Percentiles rank a stretch among this genome's conserved stretches.
Conservation (phyloP, 2,797 vertebrate species). For the Dicrostonyx torquatus region DNA sequence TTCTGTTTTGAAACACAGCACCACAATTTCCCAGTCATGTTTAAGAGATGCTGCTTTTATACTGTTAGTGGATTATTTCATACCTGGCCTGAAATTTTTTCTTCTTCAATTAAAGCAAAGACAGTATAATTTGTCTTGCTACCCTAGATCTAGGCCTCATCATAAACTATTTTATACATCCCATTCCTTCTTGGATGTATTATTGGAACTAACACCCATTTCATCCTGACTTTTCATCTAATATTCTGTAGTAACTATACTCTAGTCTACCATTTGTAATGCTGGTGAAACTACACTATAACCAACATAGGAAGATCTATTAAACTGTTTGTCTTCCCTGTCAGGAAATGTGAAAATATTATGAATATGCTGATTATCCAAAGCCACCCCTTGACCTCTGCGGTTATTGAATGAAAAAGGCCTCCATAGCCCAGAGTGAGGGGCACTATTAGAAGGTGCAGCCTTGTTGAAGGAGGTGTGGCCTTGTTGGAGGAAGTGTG, state of each 20-base stretch:
- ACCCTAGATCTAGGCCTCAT: neutral
- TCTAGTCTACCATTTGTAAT: neutral
- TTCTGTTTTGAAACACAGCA: neutral
- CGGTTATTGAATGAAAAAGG: neutral
- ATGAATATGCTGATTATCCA: neutral
- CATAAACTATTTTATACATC: neutral
- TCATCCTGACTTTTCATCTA: neutral
- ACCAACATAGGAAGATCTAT: neutral
- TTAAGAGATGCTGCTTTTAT: neutral
- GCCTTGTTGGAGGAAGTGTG: neutral
- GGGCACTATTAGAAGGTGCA: neutral
- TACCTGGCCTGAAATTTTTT: neutral
- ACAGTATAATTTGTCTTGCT: neutral
- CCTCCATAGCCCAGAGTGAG: neutral
- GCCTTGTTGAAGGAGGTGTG: neutral
- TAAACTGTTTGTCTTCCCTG: neutral
- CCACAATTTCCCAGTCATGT: neutral
- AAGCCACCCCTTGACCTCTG: neutral
- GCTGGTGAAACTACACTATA: neutral
- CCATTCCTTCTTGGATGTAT: neutral
- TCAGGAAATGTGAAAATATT: neutral
- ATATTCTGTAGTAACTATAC: neutral
- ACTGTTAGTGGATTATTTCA: neutral
- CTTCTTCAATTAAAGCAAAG: neutral
- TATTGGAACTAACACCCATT: neutral